These are phyloP conservation scores for Monomorium pharaonis DNA, from an alignment of 1,140 invertebrate species.

Conservation along the genomic window DNA sequence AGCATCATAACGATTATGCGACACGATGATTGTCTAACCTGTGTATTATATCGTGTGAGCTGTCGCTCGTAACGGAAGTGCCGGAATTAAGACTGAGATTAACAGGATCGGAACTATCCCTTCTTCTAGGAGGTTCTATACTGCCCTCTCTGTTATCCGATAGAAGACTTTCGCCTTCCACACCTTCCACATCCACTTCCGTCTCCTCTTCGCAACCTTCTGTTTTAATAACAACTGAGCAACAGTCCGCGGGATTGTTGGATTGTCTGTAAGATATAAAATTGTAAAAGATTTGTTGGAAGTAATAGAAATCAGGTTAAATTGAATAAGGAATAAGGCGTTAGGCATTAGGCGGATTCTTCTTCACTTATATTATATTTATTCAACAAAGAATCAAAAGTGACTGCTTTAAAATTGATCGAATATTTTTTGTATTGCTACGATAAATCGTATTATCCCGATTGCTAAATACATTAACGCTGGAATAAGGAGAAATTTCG, in stretches of 20 bases:
- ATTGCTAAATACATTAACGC: too few species aligned
- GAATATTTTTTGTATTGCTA: too few species aligned
- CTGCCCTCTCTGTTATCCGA: slow-evolving; percentile 82
- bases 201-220: slow-evolving; percentile 86
- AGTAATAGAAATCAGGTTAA: too few species aligned
- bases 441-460: too few species aligned
- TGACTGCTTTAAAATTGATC: too few species aligned
- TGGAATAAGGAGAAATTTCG: too few species aligned
- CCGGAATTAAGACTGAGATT: slow-evolving; percentile 88
- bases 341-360: too few species aligned
- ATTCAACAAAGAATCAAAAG: too few species aligned
- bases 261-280: slow-evolving; percentile 76
- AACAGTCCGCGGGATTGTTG: slow-evolving; percentile 84
- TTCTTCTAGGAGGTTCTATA: slow-evolving; percentile 82
- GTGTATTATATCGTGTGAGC: slow-evolving; percentile 81
- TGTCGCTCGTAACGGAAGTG: slow-evolving; percentile 81
- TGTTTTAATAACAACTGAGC: slow-evolving; percentile 84
- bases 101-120: slow-evolving; percentile 89
- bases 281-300: too few species aligned
- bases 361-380: too few species aligned
- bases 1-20: background rate
- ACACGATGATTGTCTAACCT: slow-evolving; percentile 69
- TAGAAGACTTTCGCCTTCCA: slow-evolving; percentile 85
- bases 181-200: slow-evolving; percentile 86
- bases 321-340: too few species aligned